Percentiles rank a stretch among this genome's conserved stretches.
phyloP scores from a whole-genome alignment of 1,140 invertebrate species.

The Eupristina koningsbergeri region DNA sequence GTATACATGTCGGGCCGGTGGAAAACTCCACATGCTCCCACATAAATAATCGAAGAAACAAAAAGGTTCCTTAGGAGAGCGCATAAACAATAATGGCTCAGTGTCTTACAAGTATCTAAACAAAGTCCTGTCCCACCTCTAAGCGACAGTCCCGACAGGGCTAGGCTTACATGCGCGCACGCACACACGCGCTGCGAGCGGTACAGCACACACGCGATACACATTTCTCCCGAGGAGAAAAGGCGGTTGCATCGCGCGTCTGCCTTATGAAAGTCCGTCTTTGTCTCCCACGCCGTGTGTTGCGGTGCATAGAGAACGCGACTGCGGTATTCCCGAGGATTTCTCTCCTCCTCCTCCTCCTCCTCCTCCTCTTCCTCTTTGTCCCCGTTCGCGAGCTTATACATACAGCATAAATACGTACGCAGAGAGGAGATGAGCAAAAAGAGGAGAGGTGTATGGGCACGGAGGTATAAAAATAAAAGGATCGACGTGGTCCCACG shows the following conservation, averaged over 20 bases:
- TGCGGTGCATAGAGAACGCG: no score
- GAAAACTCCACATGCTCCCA: neutral
- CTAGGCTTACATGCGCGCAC: neutral
- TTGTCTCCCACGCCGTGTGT: slow-evolving; percentile 25
- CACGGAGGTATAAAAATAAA: slow-evolving; percentile 15
- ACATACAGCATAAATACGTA: slow-evolving; percentile 15
- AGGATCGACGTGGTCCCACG: slow-evolving; percentile 40
- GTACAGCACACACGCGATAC: no score
- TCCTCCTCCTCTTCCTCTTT: no score
- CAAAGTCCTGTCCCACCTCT: slow-evolving; percentile 22
- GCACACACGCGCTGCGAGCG: neutral
- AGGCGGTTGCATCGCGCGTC: neutral
- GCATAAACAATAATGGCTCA: slow-evolving; percentile 38
- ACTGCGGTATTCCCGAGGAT: slow-evolving; percentile 4
- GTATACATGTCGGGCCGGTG: neutral
- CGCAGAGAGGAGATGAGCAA: slow-evolving; percentile 3
- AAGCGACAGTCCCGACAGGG: neutral
- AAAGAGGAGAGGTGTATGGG: neutral
- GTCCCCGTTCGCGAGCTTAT: neutral
- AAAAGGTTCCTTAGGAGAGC: slow-evolving; percentile 10
- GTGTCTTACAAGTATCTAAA: slow-evolving; percentile 24
- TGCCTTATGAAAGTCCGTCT: slow-evolving; percentile 26
- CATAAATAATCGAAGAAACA: neutral
- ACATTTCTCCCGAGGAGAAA: neutral
- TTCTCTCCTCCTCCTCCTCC: neutral